phyloP scores from a whole-genome alignment of 35 echinoderm and acorn worm genomes.

The Strongylocentrotus purpuratus region DNA sequence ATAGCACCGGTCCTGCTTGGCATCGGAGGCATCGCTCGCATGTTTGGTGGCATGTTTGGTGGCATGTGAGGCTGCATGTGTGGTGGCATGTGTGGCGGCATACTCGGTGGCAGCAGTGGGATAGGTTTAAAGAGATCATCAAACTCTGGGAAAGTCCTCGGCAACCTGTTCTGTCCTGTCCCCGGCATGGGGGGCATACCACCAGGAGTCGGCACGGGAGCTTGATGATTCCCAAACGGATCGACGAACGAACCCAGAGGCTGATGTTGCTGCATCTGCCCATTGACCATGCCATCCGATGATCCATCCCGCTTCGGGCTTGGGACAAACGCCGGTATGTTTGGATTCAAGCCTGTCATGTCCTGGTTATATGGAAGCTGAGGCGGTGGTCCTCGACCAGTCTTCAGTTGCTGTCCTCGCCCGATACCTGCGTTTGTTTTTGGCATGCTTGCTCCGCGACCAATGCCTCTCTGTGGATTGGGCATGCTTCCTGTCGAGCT shows the following conservation, averaged over 20 bases:
- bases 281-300: neutral
- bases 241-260: neutral
- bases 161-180: neutral
- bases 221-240: neutral
- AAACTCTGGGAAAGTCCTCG: neutral
- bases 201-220: neutral
- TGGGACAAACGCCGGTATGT: constrained; percentile 23
- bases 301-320: constrained; percentile 29
- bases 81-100: neutral
- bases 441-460: neutral
- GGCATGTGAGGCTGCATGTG: no score
- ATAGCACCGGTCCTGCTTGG: neutral
- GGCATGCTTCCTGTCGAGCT: neutral
- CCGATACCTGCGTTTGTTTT: neutral
- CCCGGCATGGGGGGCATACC: neutral
- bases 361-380: neutral
- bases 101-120: constrained; percentile 15
- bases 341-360: neutral
- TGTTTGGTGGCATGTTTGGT: neutral
- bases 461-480: neutral
- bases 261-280: neutral
- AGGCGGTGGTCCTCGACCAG: neutral
- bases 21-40: neutral
- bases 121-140: neutral
- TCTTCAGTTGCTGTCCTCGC: constrained; percentile 15